Evolutionary conservation across 2,797 vertebrate genomes (phyloP).

Genomic region (Schizopygopsis pylzovi): DNA sequence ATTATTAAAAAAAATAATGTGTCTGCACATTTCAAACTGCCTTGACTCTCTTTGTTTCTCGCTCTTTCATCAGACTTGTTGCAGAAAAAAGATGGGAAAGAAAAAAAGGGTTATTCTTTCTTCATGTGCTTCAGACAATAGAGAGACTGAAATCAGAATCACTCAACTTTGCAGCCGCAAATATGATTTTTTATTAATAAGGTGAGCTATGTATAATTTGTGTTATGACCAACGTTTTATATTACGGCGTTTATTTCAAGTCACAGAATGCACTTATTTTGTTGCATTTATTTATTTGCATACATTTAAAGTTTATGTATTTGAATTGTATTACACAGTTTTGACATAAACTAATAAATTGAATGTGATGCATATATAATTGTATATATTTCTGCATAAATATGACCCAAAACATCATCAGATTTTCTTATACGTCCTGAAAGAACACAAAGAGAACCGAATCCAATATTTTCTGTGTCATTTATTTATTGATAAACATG

Average conservation of each 20-base stretch:
- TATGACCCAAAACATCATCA: too few relatives aligned
- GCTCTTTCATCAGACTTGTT: conserved; percentile 24
- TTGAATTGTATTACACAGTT: not conserved
- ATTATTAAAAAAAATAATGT: not conserved
- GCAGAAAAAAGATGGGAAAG: not conserved
- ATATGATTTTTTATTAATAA: not conserved
- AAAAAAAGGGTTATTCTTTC: not conserved
- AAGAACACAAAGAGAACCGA: too few relatives aligned
- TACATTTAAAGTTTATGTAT: not conserved
- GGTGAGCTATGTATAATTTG: not conserved
- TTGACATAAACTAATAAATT: not conserved
- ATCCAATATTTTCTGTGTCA: too few relatives aligned
- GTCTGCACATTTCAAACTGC: not conserved
- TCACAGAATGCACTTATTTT: not conserved
- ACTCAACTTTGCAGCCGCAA: not conserved
- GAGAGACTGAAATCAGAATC: not conserved
- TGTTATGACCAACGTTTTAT: not conserved
- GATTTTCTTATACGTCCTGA: too few relatives aligned
- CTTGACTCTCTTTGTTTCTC: conserved; percentile 1
- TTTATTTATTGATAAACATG: too few relatives aligned
- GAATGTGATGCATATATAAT: not conserved
- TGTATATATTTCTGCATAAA: too few relatives aligned
- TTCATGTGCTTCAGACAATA: not conserved
- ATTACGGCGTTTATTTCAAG: not conserved
- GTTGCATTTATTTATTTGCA: too few relatives aligned